A percentile compares a stretch with the other conserved stretches of the same genome.
Conservation (phyloP, 2,888 invertebrate species). For the Stomorhina lunata region DNA sequence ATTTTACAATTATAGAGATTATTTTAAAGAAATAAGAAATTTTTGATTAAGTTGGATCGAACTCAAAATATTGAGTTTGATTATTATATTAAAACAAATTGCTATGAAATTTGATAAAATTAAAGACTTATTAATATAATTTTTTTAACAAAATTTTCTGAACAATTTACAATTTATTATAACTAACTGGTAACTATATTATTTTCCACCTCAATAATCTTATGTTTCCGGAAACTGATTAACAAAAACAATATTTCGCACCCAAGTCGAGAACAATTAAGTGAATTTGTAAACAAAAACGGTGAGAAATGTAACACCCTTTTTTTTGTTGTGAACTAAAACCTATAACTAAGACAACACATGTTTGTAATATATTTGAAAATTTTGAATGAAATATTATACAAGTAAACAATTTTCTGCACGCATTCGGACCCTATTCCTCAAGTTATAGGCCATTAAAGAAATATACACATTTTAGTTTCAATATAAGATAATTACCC, state of each 20-base stretch:
- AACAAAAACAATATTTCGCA: conserved; percentile 21
- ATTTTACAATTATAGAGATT: too few relatives aligned
- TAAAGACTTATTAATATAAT: background rate
- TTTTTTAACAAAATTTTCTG: background rate
- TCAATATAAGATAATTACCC: conserved; percentile 61
- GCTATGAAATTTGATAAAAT: too few relatives aligned
- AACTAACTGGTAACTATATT: background rate
- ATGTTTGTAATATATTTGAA: background rate
- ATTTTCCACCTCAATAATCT: conserved; percentile 51
- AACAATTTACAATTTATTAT: background rate
- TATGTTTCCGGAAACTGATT: conserved; percentile 36
- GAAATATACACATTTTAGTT: conserved; percentile 25
- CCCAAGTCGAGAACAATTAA: conserved; percentile 21
- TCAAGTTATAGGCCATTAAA: conserved; percentile 67
- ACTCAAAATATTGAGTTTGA: too few relatives aligned
- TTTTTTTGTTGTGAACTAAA: conserved; percentile 24
- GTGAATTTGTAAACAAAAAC: conserved; percentile 32
- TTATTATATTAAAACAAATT: too few relatives aligned
- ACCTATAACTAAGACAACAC: background rate
- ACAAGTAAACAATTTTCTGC: conserved; percentile 78
- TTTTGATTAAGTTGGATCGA: too few relatives aligned
- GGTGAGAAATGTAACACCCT: conserved; percentile 61
- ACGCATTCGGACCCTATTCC: conserved; percentile 77
- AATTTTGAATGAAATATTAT: conserved; percentile 30
- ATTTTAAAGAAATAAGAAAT: too few relatives aligned